Evolutionary conservation across 2,888 invertebrate genomes (phyloP), one percentile per base, ranked within the genome.

Genomic region (Xestia ashworthii): DNA sequence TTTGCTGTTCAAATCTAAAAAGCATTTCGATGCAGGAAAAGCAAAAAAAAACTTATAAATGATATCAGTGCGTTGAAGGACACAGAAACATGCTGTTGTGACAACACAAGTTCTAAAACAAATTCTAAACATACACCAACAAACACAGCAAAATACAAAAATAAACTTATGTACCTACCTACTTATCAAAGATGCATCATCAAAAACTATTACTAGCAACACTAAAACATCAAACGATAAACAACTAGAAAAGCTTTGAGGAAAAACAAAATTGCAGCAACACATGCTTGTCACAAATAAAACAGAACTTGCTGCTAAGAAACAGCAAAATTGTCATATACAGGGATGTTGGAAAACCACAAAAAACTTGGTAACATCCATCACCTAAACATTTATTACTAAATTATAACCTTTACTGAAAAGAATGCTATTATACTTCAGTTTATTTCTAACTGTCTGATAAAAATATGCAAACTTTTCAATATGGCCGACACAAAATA

Each of bases 11-110:
- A 90, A 90, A 87, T 77, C 91, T 90, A 91, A 89, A 65, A 93
- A 93, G 95, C 94, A 80, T 73, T 70, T 91, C 83, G 89, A 92
- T 94, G 95, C 94, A 92, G 90, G 90, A 82, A 93, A 95, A 95
- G 94, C 87, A 90, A 92, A 90, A 90, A 90, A 91, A 92, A 92
- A 89, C 71, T 60, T 89, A 91, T 46, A 91, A 89, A 96, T 96
- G 95, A 96, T 94, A 94, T 96, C 92, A 93, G 95, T 96, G 96
- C 95, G 94, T 92, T 93, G 94, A 95, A 96, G 95, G 95, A 95
- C 95, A 95, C 82, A 93, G 94, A 94, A 92, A 87, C 96, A 95
- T 96, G 95, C 96, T 88, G 71, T 79, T 84, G 90, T 89, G 89
- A 90, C 85, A 91, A 92, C 90, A 92, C 89, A 92, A 84, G 81